A percentile compares a stretch with the other conserved stretches of the same genome.
These are phyloP conservation scores for Armadillidium nasatum DNA, from an alignment of 1,140 invertebrate species.

Conservation along the genomic window DNA sequence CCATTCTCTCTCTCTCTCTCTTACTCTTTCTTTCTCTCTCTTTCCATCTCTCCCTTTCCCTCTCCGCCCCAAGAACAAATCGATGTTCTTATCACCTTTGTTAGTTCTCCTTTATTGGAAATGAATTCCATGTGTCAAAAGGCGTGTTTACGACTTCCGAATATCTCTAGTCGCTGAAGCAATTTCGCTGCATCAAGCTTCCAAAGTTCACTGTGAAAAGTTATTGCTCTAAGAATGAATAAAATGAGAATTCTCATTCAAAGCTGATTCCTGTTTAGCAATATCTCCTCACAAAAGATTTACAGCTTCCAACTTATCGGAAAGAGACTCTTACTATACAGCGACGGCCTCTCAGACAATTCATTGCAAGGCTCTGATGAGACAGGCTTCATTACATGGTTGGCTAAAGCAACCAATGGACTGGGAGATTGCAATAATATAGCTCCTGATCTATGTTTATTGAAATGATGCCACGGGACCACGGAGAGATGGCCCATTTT, in stretches of 20 bases:
- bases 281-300: slow-evolving; percentile 7
- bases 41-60: too few species aligned
- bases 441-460: slow-evolving; percentile 45
- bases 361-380: slow-evolving; percentile 43
- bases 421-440: slow-evolving; percentile 46
- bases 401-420: slow-evolving; percentile 45
- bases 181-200: background rate
- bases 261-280: slow-evolving; percentile 9
- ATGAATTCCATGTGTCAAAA: slow-evolving; percentile 8
- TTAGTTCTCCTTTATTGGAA: slow-evolving; percentile 5
- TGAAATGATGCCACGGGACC: slow-evolving; percentile 42
- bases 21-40: too few species aligned
- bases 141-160: background rate
- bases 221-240: slow-evolving; percentile 2
- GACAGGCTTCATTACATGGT: slow-evolving; percentile 46
- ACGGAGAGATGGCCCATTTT: slow-evolving; percentile 1
- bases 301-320: slow-evolving; percentile 9
- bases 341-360: slow-evolving; percentile 32
- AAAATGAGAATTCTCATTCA: slow-evolving; percentile 8
- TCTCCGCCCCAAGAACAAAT: background rate
- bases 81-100: slow-evolving; percentile 12
- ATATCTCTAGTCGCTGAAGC: background rate
- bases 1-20: too few species aligned
- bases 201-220: background rate
- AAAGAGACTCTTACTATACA: background rate